phyloP scores from a whole-genome alignment of 2,888 invertebrate species.

The Ormyrus nitidulus region DNA sequence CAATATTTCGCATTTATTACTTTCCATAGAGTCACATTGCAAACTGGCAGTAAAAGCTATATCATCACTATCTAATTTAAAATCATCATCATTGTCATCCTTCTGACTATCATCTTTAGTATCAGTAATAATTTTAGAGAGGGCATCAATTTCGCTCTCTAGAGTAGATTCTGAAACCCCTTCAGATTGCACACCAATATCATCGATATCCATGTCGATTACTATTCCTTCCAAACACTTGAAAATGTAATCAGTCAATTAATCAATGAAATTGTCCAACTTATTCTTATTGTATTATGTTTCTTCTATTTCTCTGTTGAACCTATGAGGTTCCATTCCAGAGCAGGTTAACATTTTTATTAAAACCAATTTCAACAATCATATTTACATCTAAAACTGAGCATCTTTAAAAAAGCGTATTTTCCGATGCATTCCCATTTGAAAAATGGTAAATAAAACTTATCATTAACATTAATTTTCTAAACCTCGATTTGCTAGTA shows the following conservation, averaged over 20 bases:
- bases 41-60: constrained; percentile 35
- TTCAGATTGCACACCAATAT: constrained; percentile 62
- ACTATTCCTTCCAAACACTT: constrained; percentile 37
- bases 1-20: constrained; percentile 43
- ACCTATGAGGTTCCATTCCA: constrained; percentile 9
- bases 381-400: constrained; percentile 8
- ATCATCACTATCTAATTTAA: constrained; percentile 50
- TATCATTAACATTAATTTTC: constrained; percentile 1
- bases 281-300: not conserved
- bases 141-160: constrained; percentile 70
- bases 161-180: constrained; percentile 65
- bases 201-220: constrained; percentile 64
- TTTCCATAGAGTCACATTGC: constrained; percentile 36
- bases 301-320: constrained; percentile 13
- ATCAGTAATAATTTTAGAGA: constrained; percentile 71
- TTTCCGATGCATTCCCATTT: constrained; percentile 18
- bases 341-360: not conserved
- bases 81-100: constrained; percentile 53
- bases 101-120: constrained; percentile 61
- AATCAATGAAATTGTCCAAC: not conserved
- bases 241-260: not conserved
- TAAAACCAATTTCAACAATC: not conserved
- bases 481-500: not conserved
- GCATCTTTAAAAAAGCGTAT: not conserved
- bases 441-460: not conserved